phyloP scores from a whole-genome alignment of 2,113 vertebrate species.

The Heterocephalus glaber region DNA sequence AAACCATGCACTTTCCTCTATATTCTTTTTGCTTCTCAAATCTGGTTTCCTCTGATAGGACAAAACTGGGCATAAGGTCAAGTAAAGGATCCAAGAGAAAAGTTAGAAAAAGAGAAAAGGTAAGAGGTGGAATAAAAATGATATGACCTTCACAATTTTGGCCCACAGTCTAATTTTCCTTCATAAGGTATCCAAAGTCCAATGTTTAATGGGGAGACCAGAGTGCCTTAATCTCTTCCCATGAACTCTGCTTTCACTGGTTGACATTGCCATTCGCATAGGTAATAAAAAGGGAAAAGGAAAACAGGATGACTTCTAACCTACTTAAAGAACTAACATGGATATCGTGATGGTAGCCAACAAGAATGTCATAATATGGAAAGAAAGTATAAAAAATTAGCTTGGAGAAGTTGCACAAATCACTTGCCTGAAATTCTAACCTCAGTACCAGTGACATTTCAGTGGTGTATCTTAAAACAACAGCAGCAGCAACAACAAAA shows the following conservation, averaged over 20 bases:
- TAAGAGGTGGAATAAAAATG: background rate
- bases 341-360: constrained; percentile 23
- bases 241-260: background rate
- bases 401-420: constrained; percentile 43
- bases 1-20: constrained; percentile 69
- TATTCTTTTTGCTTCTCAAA: constrained; percentile 63
- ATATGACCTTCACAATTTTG: background rate
- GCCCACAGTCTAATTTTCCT: background rate
- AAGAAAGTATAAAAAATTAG: constrained; percentile 36
- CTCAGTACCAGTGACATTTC: background rate
- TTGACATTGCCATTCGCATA: background rate
- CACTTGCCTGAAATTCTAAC: constrained; percentile 29
- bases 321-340: constrained; percentile 51
- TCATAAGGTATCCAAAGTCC: background rate
- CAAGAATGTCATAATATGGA: constrained; percentile 58
- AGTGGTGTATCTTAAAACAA: background rate
- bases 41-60: constrained; percentile 43
- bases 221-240: background rate
- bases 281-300: background rate
- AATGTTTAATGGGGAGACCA: background rate
- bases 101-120: background rate
- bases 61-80: constrained; percentile 69
- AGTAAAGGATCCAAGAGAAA: constrained; percentile 46
- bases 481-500: background rate
- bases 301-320: constrained; percentile 55